Conservation (phyloP, 2,797 vertebrate species). For the Epinephelus coioides region DNA sequence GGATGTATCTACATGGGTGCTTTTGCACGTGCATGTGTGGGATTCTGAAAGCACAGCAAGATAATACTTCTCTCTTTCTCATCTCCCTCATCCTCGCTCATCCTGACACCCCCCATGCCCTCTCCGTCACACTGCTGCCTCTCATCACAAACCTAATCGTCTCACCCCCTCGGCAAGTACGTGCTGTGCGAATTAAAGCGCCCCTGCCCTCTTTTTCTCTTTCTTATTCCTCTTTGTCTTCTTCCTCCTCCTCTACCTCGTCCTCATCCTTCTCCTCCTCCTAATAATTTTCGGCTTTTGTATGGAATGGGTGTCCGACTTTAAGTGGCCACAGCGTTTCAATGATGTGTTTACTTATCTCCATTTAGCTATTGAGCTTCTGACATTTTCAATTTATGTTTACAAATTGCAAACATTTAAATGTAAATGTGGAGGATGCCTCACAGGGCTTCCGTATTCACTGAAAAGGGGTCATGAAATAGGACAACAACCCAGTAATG, state of each 20-base stretch:
- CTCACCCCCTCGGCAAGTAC: constrained; percentile 85
- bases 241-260: constrained; percentile 59
- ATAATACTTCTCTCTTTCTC: constrained; percentile 84
- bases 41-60: constrained; percentile 69
- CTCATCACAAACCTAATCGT: constrained; percentile 89
- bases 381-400: constrained; percentile 88
- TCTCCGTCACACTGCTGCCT: constrained; percentile 85
- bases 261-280: constrained; percentile 53
- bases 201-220: constrained; percentile 77
- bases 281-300: constrained; percentile 69
- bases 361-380: constrained; percentile 86
- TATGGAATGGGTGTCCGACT: constrained; percentile 73
- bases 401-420: constrained; percentile 85
- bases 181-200: constrained; percentile 87
- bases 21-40: constrained; percentile 39
- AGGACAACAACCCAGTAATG: constrained; percentile 76
- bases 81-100: constrained; percentile 84
- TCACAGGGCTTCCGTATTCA: constrained; percentile 76
- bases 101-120: constrained; percentile 84
- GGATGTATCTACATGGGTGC: constrained; percentile 23
- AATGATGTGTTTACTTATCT: constrained; percentile 86
- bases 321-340: constrained; percentile 80
- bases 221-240: constrained; percentile 77
- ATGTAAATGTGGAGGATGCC: constrained; percentile 84
- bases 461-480: constrained; percentile 77